A percentile compares a stretch with the other conserved stretches of the same genome.
phyloP scores from a whole-genome alignment of 2,888 invertebrate species.

The Drosophila phalerata region DNA sequence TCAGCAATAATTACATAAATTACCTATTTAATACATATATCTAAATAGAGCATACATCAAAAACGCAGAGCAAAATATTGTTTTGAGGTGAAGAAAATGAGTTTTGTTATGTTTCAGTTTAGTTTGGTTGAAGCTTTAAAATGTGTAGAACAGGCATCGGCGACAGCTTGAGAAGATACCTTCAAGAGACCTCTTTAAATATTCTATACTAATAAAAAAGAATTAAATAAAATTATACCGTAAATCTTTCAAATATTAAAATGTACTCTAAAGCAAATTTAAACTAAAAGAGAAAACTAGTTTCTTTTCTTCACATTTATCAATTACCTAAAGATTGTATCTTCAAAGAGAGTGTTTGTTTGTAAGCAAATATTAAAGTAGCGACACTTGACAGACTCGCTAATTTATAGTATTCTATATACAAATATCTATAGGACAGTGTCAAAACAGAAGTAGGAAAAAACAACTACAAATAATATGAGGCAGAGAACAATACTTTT shows the following conservation, averaged over 20 bases:
- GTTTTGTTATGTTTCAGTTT: constrained; percentile 24
- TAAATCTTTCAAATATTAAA: neutral
- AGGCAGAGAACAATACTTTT: constrained; percentile 47
- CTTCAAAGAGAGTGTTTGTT: constrained; percentile 16
- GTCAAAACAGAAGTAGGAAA: constrained; percentile 10
- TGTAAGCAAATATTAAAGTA: constrained; percentile 18
- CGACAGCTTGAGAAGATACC: constrained; percentile 30
- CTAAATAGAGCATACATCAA: constrained; percentile 24
- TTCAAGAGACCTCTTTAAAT: neutral
- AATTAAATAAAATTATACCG: neutral
- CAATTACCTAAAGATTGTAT: neutral
- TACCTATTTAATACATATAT: constrained; percentile 1
- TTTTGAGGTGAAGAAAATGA: constrained; percentile 19
- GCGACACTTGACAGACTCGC: constrained; percentile 18
- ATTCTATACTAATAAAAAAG: neutral
- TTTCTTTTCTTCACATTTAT: neutral
- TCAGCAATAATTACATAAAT: constrained; percentile 39
- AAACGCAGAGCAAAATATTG: constrained; percentile 23
- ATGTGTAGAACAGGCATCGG: constrained; percentile 50
- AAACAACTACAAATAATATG: constrained; percentile 63
- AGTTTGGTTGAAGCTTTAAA: constrained; percentile 20
- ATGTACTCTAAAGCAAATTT: neutral
- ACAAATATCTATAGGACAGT: constrained; percentile 28
- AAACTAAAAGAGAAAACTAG: neutral
- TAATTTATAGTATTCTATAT: constrained; percentile 5